Evolutionary conservation across 2,888 invertebrate species (phyloP), one percentile per base, ranked within the genome.

Genomic region (Eristalis tenax): DNA sequence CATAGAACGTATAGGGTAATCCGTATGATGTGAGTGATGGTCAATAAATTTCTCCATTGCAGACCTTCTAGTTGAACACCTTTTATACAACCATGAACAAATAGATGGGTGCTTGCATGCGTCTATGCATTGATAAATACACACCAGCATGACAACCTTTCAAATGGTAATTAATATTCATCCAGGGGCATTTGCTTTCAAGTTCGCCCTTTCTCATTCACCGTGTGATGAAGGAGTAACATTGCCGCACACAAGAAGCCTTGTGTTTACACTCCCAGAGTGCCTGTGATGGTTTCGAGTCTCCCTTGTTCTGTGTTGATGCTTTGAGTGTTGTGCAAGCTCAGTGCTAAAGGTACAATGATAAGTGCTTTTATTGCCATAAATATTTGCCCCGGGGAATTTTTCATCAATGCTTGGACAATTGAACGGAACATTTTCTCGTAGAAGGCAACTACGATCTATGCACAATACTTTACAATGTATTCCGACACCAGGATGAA

Each of bases 151-250:
- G 59, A 59, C 59, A 59, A 59, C 59, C 59, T 59, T 59, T 59
- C 59, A 59, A 59, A 59, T 59, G 59, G 59, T 59, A 59, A 59
- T 59, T 59, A 59, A 59, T 59, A 59, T 59, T 59, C 59, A 59
- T 59, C 26, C 59, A 59, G 59, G 26, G 59, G 26, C 59, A 28
- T 59, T 59, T 59, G 13, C 59, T 59, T 59, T 59, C 26, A 59
- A 59, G 59, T 23, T 18, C 8, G 18, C 50, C 50, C 50, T 18
- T 59, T 59, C 59, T 28, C 59, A 59, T 59, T 28, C 59, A 13
- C 2, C 26, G 4, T 23, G 26, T 59, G 13, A 26, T 18, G 13
- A 26, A 59, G 59, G 26, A 59, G 59, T 28, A 59, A 26, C 50
- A 50, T 22, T 2, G 50, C 50, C 50, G 50, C 18, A 50, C 50